These are phyloP conservation scores for Eubasilissa splendida DNA, from an alignment of 2,888 invertebrate genomes.

Conservation along the genomic window DNA sequence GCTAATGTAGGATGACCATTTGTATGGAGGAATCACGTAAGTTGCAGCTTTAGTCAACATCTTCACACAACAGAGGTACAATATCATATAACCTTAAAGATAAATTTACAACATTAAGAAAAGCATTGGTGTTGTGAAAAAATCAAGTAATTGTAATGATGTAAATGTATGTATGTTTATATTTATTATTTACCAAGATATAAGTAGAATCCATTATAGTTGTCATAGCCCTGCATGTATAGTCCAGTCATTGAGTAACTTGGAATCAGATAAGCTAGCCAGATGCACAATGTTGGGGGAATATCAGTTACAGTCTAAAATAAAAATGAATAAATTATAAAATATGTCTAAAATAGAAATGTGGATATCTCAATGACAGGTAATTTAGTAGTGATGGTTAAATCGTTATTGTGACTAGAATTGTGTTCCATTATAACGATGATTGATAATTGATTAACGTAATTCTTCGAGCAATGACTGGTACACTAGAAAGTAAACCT, in stretches of 20 bases:
- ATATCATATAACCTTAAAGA: conserved; percentile 78
- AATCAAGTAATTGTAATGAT: not conserved
- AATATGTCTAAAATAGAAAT: not conserved
- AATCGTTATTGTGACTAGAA: no score
- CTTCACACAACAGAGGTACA: conserved; percentile 80
- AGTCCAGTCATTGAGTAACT: conserved; percentile 91
- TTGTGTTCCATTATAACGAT: no score
- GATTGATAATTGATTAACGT: no score
- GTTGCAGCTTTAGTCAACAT: conserved; percentile 79
- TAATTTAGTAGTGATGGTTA: not conserved
- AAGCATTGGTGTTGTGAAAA: not conserved
- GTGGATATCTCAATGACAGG: conserved; percentile 23
- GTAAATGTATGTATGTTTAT: not conserved
- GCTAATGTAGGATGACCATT: conserved; percentile 76
- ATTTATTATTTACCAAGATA: conserved; percentile 74
- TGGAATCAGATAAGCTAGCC: conserved; percentile 89
- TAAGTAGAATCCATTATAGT: conserved; percentile 79
- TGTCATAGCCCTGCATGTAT: conserved; percentile 78
- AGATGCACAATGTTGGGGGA: conserved; percentile 84
- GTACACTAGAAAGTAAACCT: no score
- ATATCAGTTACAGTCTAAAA: conserved; percentile 84
- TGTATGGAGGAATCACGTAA: conserved; percentile 78
- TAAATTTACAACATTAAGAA: not conserved
- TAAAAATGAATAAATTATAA: conserved; percentile 10
- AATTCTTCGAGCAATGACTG: no score